Conservation (phyloP, 2,113 vertebrate species). For the Myocastor coypus region DNA sequence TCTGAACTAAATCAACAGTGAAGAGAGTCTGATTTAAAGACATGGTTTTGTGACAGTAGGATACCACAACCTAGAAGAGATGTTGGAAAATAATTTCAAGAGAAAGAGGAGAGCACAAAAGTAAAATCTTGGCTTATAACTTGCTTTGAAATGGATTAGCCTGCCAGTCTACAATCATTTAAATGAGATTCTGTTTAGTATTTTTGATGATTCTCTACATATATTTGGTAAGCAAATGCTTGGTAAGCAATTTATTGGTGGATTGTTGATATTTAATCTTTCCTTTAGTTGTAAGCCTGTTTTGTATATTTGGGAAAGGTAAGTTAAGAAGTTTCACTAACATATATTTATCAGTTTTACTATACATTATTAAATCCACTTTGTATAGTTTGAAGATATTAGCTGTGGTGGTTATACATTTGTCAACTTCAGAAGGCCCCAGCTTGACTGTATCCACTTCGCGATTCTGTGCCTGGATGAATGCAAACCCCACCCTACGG, state of each 20-base stretch:
- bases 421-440: too few relatives aligned
- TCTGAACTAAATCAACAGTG: conserved; percentile 13
- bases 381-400: background rate
- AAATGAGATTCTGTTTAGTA: background rate
- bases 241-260: background rate
- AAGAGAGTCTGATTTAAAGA: conserved; percentile 29
- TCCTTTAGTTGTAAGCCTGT: background rate
- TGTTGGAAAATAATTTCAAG: background rate
- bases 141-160: background rate
- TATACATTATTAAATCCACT: background rate
- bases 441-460: too few relatives aligned
- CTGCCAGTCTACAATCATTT: background rate
- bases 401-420: too few relatives aligned
- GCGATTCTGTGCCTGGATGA: too few relatives aligned
- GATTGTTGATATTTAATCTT: background rate
- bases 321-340: background rate
- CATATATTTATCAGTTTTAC: background rate
- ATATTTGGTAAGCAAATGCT: background rate
- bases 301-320: background rate
- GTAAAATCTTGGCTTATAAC: background rate
- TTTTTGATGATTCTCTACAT: background rate
- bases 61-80: background rate
- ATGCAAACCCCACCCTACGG: too few relatives aligned
- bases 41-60: background rate
- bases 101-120: background rate